Base-by-base conservation (phyloP, 1,140 invertebrate genomes). In the Drosophila sp. region DNA sequence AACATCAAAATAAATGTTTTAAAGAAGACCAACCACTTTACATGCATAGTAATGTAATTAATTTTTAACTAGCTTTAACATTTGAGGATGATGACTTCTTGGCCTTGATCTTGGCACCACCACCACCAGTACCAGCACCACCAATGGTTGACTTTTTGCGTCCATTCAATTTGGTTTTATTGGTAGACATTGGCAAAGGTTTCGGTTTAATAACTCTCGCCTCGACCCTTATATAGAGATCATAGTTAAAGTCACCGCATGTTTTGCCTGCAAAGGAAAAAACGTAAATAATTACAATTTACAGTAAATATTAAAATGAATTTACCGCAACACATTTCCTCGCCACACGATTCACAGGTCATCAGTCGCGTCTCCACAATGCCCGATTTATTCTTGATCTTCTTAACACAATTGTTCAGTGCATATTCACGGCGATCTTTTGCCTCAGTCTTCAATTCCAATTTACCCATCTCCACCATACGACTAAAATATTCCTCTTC, bases 401-500 rank as follows among this genome's bases (percentile, higher is more conserved):
- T 96, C 81, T 94, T 94, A 3, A 96, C 94, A 78, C 95, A 94
- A 63, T 94, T 94, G 85, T 94, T 94, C 69, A 94, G 91, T 5
- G 92, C 90, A 5, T 93, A 93, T 25, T 94, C 94, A 32, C 95
- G 93, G 64, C 95, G 94, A 64, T 97, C 96, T 61, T 92, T 93
- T 3, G 94, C 93, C 66, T 94, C 92, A 0, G 96, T 96, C 92
- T 94, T 95, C 4, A 95, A 87, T 84, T 96, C 94, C 10, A 96
- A 92, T 92, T 97, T 97, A 23, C 96, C 95, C 89, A 97, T 93
- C 92, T 97, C 96, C 2, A 97, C 95, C 91, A 97, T 93, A 67
- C 95, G 95, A 35, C 96, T 96, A 91, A 97, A 98, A 93, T 96
- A 96, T 80, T 98, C 96, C 92, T 98, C 97, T 70, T 98, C 97